Evolutionary conservation across 2,888 invertebrate species (phyloP), one percentile per base, ranked within the genome.

Genomic region (Orthosia gracilis): DNA sequence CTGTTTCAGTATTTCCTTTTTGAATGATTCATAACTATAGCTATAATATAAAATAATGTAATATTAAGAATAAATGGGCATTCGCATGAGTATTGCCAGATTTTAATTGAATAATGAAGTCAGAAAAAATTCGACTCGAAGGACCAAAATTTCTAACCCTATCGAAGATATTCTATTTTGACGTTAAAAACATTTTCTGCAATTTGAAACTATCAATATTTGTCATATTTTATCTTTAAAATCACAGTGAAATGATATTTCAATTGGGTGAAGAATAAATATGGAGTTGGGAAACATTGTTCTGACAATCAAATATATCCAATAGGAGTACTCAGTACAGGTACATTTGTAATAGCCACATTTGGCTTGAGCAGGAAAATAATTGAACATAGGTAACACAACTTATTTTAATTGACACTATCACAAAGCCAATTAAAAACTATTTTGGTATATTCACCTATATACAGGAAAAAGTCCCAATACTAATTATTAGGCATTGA

Each of bases 1-100:
- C 40, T 40, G 40, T 40, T 40, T 40, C 40, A 40, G 21, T 58
- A 63, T 66, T 66, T 78, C 68, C 82, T 69, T 62, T 55, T 5
- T 21, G 17, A 69, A 47, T 82, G 65, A 82, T 59, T 78, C 73
- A 78, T 57, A 45, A 21, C n/a, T 17, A 50, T 63, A 23, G 47
- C 13, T 31, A 17, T 50, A n/a, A 17, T 15, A 52, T 64, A 52
- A 47, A 21, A 54, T 26, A 58, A 65, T 61, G 50, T 63, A 47
- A 26, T 57, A 74, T 61, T 9, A 55, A 21, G 13, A 49, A 80
- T 40, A 57, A 72, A 54, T 40, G 47, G 47, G 23, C 4, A 26
- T 26, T n/a, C n/a, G n/a, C n/a, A 26, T 21, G 31, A 49, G n/a
- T 3, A 31, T 31, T 62, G 17, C 9, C 7, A n/a, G 45, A 18